phyloP scores from a whole-genome alignment of 2,797 vertebrate species.

The Pogonophryne albipinna region DNA sequence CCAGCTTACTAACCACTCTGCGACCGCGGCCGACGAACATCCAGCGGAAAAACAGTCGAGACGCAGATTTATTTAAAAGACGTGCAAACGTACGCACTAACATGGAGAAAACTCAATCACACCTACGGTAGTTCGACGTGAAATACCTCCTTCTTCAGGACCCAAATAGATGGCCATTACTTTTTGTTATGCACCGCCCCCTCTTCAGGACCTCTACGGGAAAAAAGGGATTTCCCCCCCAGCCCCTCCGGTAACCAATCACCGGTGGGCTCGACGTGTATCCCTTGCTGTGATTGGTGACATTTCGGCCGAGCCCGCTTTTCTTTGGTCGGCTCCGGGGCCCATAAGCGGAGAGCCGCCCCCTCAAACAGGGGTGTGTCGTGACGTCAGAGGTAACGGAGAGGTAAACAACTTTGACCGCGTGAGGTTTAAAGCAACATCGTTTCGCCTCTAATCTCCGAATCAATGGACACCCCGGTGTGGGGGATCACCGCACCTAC shows the following conservation, averaged over 20 bases:
- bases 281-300: conserved; percentile 71
- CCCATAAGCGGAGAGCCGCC: conserved; percentile 62
- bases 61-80: background rate
- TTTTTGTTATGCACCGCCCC: conserved; percentile 85
- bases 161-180: conserved; percentile 86
- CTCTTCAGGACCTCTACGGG: conserved; percentile 72
- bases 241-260: conserved; percentile 77
- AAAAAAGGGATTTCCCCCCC: conserved; percentile 79
- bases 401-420: conserved; percentile 91
- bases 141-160: conserved; percentile 79
- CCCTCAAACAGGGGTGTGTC: conserved; percentile 88
- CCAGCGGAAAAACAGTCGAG: background rate
- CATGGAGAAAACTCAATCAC: conserved; percentile 45
- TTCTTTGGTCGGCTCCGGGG: conserved; percentile 68
- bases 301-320: conserved; percentile 25
- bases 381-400: conserved; percentile 87
- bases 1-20: conserved; percentile 46
- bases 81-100: conserved; percentile 12
- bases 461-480: conserved; percentile 29
- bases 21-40: conserved; percentile 7
- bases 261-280: conserved; percentile 40
- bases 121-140: conserved; percentile 70
- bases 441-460: conserved; percentile 52
- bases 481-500: conserved; percentile 23
- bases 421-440: conserved; percentile 86